Base-by-base conservation (phyloP, 2,113 vertebrate species). In the Antennarius striatus region DNA sequence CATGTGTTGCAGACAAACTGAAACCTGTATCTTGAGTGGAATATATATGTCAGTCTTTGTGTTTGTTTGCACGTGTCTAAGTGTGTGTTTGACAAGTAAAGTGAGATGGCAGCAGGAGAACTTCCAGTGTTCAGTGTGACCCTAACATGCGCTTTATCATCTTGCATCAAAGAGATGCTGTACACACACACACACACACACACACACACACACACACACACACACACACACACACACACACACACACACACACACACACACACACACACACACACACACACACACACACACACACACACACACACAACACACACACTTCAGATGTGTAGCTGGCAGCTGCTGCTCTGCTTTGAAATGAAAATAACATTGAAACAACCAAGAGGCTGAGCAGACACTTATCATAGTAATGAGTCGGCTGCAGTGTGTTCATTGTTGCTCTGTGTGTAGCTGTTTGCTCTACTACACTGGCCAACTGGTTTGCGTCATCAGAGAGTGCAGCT, bases 341-440 rank as follows among this genome's bases (percentile, higher is more conserved):
- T 65, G 51, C 11, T 74, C 39, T 29, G 77, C 81, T 89, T 83
- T 82, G 79, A 88, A 79, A 78, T 86, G 66, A 84, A 80, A 86
- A 86, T 81, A 22, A 61, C 87, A 83, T 80, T 63, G 85, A 80
- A 82, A 84, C 75, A 88, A 70, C 12, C 55, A 50, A 69, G 62
- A 45, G 65, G 30, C 60, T 56, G 73, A 77, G 68, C 66, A 52
- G 74, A 82, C 79, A 84, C 81, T 86, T 86, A 79, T 82, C 73
- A 77, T 68, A 70, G 64, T 85, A 75, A 88, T 84, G 63, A 86
- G 48, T 6, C 22, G 22, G 22, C 22, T 22, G 22, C 52, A 65
- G 49, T 64, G 55, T 42, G 16, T 39, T 17, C 69, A 56, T 49
- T 54, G 55, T 12, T 72, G 59, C 60, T 54, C 40, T 29, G 17